Evolutionary conservation across 2,888 invertebrate species (phyloP), one percentile per base, ranked within the genome.

Genomic region (Tetragonula carbonaria): DNA sequence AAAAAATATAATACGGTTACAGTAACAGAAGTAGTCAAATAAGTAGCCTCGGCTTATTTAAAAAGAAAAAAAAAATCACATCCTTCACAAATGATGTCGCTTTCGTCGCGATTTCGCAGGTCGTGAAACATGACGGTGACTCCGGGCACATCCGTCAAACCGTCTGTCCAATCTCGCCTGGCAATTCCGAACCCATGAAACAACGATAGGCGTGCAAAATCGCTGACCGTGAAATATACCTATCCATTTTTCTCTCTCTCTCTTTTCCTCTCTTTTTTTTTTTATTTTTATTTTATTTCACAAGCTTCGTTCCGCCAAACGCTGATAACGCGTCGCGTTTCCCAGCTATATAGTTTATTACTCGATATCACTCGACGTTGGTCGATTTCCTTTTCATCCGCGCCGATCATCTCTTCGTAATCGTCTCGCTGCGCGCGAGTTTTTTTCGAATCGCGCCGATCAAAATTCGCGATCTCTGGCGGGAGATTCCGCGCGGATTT

Each of bases 161-260:
- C 75, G 72, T 72, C 14, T 59, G 62, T 65, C 70, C 86, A 76
- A 88, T 80, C 86, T 74, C 57, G 38, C 6, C 57, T 67, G 51
- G 45, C 83, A 74, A 83, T 86, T 88, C 67, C 67, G 62, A 80
- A 68, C 76, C 75, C 65, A 65, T 14, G 63, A 53, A 62, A 76
- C 73, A 59, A 38, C 66, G 71, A 84, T 70, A 77, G 18, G 76
- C 50, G 51, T 38, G 55, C 75, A 8, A 45, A 51, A 75, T 75
- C 45, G 71, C 45, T 13, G 28, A n/a, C 57, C 45, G 51, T 82
- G 73, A 73, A 77, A 82, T 68, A 38, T 67, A 73, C 65, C 75
- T 67, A 67, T 82, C 68, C 23, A 65, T 67, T 72, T 66, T 38
- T 70, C 63, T 50, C 63, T 50, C 28, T 16, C 2, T 21, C 2